Evolutionary conservation across 1,140 invertebrate species (phyloP).

Genomic region (Thrips palmi): DNA sequence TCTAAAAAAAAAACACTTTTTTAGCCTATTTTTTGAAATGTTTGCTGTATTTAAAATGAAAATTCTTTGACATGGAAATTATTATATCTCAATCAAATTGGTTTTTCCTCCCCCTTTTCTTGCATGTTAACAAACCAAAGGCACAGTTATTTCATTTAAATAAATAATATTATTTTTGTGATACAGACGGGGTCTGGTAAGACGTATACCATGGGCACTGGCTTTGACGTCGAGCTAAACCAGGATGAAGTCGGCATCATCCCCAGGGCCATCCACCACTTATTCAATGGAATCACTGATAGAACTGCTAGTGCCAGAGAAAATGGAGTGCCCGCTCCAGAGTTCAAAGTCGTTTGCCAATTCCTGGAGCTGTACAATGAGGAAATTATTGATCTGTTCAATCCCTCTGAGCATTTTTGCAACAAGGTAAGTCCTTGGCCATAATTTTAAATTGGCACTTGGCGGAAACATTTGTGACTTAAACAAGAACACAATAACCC

Average conservation of each 20-base stretch:
- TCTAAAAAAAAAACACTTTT: too few species aligned
- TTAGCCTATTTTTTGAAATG: too few species aligned
- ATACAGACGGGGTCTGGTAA: conserved; percentile 85
- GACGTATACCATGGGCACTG: conserved; percentile 98
- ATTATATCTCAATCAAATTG: conserved; percentile 4
- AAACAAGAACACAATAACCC: too few species aligned
- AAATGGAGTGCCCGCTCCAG: conserved; percentile 42
- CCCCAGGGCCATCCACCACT: conserved; percentile 75
- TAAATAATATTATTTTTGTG: conserved; percentile 16
- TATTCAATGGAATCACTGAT: conserved; percentile 66
- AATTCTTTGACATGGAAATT: conserved; percentile 9
- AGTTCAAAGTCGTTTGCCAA: conserved; percentile 65
- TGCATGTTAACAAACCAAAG: too few species aligned
- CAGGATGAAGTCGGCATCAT: conserved; percentile 72
- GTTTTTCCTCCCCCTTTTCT: conserved; percentile 1
- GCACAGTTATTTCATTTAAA: too few species aligned
- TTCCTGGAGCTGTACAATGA: conserved; percentile 93
- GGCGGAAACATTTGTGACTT: too few species aligned
- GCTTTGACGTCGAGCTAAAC: conserved; percentile 68
- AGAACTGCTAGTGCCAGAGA: conserved; percentile 38
- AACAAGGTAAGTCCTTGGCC: conserved; percentile 27
- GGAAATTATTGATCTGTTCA: conserved; percentile 83
- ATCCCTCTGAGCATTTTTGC: conserved; percentile 37
- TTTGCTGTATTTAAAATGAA: too few species aligned
- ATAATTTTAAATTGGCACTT: conserved; percentile 8